These are phyloP conservation scores for Pristiophorus japonicus DNA, from an alignment of 2,113 vertebrate species.

Conservation along the genomic window DNA sequence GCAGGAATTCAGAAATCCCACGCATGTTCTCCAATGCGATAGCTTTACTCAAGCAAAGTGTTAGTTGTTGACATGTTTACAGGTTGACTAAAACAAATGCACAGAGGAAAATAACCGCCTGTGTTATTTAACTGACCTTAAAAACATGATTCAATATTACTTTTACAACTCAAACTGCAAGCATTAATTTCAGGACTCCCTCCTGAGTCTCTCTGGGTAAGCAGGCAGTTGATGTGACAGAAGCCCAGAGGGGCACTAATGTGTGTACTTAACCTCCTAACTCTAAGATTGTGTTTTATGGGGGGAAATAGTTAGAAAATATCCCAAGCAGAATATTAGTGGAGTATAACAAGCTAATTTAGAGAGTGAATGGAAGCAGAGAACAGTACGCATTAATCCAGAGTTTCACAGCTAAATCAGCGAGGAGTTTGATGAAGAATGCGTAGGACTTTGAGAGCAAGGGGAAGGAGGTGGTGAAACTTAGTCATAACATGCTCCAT, in stretches of 20 bases:
- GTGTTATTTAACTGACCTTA: neutral
- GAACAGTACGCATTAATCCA: neutral
- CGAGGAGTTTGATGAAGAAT: neutral
- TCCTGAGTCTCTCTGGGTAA: neutral
- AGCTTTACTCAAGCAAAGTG: neutral
- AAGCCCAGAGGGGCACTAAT: neutral
- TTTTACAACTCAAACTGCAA: neutral
- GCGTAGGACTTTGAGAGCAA: neutral
- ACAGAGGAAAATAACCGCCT: neutral
- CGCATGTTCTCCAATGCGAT: neutral
- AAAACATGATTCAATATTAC: neutral
- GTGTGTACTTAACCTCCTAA: conserved; percentile 2
- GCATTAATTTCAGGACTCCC: neutral
- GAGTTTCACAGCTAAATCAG: neutral
- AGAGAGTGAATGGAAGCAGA: conserved; percentile 44
- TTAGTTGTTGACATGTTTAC: neutral
- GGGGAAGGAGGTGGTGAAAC: conserved; percentile 45
- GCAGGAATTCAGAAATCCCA: neutral
- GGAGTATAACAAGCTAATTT: conserved; percentile 53
- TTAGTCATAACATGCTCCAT: conserved; percentile 62
- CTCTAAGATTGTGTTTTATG: neutral
- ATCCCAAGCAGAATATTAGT: conserved; percentile 46
- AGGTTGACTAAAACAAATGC: neutral
- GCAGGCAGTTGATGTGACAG: neutral
- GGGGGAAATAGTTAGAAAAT: neutral